Conservation (phyloP, 2,797 vertebrate species). For the Agapornis canus region DNA sequence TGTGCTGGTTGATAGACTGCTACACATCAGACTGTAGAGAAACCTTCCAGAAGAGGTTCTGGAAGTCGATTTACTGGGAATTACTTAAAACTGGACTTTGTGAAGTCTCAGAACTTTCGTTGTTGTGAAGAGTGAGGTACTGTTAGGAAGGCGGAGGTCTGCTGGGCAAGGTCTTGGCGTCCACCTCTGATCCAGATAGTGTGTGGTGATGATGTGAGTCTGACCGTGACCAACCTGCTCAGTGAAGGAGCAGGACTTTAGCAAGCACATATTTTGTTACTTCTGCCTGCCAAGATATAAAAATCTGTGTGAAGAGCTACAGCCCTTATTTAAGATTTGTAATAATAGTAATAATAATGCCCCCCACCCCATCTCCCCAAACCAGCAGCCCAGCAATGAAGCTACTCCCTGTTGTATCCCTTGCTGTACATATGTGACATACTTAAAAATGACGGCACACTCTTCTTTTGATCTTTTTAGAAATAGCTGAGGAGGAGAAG, state of each 20-base stretch:
- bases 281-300: accelerated
- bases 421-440: neutral
- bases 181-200: neutral
- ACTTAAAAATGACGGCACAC: neutral
- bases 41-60: neutral
- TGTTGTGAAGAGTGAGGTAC: neutral
- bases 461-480: constrained; percentile 49
- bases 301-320: neutral
- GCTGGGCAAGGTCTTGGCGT: neutral
- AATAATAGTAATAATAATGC: neutral
- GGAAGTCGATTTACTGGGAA: neutral
- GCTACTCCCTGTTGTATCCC: neutral
- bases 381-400: neutral
- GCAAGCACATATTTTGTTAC: neutral
- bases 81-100: neutral
- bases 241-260: neutral
- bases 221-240: neutral
- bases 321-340: neutral
- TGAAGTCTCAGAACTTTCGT: neutral
- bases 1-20: neutral
- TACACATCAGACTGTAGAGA: neutral
- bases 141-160: neutral
- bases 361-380: neutral
- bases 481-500: constrained; percentile 40
- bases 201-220: neutral